phyloP scores from a whole-genome alignment of 2,888 invertebrate genomes.

The Phymatocera aterrima region DNA sequence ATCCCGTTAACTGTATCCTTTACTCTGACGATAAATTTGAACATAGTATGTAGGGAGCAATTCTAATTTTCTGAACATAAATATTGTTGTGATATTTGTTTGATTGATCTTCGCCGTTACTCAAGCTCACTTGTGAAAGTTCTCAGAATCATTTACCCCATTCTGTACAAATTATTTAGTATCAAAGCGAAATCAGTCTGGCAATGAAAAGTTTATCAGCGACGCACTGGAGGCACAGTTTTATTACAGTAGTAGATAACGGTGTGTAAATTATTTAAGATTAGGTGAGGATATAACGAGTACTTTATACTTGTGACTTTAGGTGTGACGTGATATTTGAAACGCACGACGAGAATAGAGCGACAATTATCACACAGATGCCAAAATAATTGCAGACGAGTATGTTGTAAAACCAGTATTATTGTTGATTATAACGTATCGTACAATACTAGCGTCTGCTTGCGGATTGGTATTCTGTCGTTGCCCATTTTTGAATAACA shows the following conservation, averaged over 20 bases:
- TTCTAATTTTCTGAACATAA: not conserved
- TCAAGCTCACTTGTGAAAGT: not conserved
- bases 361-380: not conserved
- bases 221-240: not conserved
- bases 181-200: not conserved
- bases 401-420: not conserved
- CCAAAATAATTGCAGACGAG: not conserved
- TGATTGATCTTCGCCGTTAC: not conserved
- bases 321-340: not conserved
- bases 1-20: not conserved
- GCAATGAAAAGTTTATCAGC: not conserved
- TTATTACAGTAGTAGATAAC: constrained; percentile 16
- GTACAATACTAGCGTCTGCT: not conserved
- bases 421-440: not conserved
- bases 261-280: constrained; percentile 11
- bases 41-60: not conserved
- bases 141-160: not conserved
- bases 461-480: not conserved
- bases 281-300: not conserved
- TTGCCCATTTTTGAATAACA: not conserved
- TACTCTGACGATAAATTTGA: not conserved
- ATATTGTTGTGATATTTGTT: not conserved
- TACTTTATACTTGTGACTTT: not conserved
- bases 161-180: not conserved
- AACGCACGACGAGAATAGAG: not conserved